Percentiles rank a stretch among this genome's conserved stretches.
Conservation (phyloP, 2,888 invertebrate species). For the Agonopterix heracliana region DNA sequence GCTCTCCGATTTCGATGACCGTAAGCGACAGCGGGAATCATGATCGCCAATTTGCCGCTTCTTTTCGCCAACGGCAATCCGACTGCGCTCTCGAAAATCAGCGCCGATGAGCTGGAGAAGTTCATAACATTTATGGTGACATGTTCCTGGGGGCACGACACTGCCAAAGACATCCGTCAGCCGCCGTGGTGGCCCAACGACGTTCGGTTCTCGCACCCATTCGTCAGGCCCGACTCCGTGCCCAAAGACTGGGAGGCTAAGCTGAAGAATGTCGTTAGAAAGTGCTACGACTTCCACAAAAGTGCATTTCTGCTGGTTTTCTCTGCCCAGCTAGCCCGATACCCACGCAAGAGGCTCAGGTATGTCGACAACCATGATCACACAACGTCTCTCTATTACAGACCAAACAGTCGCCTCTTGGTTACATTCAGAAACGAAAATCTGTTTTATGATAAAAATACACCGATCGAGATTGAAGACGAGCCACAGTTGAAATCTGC, state of each 20-base stretch:
- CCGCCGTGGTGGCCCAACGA: constrained; percentile 85
- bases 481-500: constrained; percentile 75
- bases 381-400: constrained; percentile 82
- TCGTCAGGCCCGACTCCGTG: constrained; percentile 67
- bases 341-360: constrained; percentile 78
- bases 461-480: constrained; percentile 34
- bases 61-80: constrained; percentile 84
- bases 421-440: constrained; percentile 87
- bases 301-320: constrained; percentile 82
- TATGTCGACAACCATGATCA: constrained; percentile 84
- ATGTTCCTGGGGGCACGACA: constrained; percentile 82
- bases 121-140: constrained; percentile 86
- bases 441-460: constrained; percentile 68
- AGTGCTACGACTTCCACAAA: constrained; percentile 83
- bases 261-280: constrained; percentile 79
- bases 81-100: constrained; percentile 79
- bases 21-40: constrained; percentile 60
- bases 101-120: constrained; percentile 78
- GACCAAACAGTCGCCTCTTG: constrained; percentile 78
- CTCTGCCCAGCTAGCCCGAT: constrained; percentile 81
- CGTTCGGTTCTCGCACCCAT: constrained; percentile 79
- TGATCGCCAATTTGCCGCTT: constrained; percentile 84
- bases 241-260: constrained; percentile 76
- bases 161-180: constrained; percentile 72
- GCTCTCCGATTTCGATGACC: constrained; percentile 62